Evolutionary conservation across 2,888 invertebrate species (phyloP).

Genomic region (Platycheirus rosarum): DNA sequence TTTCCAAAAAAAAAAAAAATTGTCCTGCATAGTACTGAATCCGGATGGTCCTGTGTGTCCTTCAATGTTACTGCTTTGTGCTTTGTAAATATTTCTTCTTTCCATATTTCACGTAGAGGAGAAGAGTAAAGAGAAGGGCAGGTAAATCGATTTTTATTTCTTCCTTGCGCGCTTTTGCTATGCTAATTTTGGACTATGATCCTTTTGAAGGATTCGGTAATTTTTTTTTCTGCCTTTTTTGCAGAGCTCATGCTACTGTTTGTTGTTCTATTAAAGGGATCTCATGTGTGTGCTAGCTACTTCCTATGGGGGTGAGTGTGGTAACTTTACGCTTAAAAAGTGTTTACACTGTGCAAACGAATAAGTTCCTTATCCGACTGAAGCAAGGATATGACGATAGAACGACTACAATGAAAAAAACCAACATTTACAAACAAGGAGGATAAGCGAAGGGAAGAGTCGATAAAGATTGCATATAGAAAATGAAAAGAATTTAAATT

Average conservation of each 20-base stretch:
- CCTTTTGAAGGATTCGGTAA: conserved; percentile 37
- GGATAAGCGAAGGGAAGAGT: conserved; percentile 25
- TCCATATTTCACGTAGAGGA: conserved; percentile 25
- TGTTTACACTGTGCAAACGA: conserved; percentile 69
- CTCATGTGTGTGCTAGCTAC: conserved; percentile 48
- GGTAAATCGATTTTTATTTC: conserved; percentile 62
- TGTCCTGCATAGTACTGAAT: conserved; percentile 2
- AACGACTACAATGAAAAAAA: conserved; percentile 2
- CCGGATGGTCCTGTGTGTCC: conserved; percentile 22
- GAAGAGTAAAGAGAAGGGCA: conserved; percentile 1
- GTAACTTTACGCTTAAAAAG: conserved; percentile 65
- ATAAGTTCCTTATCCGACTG: conserved; percentile 56
- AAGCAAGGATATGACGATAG: conserved; percentile 29
- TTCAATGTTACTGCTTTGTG: conserved; percentile 29
- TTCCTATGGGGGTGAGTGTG: conserved; percentile 50
- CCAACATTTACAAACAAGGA: conserved; percentile 22
- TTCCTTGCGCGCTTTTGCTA: conserved; percentile 53
- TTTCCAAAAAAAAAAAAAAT: conserved; percentile 10
- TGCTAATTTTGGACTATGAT: conserved; percentile 71
- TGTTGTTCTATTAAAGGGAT: conserved; percentile 58
- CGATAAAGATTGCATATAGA: conserved; percentile 39
- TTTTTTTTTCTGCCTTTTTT: conserved; percentile 8
- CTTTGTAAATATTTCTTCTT: conserved; percentile 52
- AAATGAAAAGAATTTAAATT: conserved; percentile 69
- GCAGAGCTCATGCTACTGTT: conserved; percentile 30